Evolutionary conservation across 2,888 invertebrate species (phyloP).

Genomic region (Ectemnius lituratus): DNA sequence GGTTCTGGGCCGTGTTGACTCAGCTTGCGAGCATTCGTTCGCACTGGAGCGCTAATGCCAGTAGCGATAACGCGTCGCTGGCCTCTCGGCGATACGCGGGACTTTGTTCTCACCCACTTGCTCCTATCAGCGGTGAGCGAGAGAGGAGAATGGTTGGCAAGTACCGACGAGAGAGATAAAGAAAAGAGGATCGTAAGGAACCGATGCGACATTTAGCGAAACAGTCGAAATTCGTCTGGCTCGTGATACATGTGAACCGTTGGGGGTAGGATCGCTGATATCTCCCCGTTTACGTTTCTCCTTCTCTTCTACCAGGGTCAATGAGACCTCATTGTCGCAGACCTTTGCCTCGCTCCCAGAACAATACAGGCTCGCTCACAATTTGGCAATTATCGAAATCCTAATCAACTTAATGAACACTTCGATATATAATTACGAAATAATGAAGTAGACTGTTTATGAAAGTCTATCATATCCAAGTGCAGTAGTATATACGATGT

Average conservation of each 20-base stretch:
- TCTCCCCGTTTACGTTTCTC: slow-evolving; percentile 21
- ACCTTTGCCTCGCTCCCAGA: slow-evolving; percentile 8
- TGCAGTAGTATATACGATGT: too few relatives aligned
- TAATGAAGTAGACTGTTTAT: too few relatives aligned
- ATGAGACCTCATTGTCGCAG: slow-evolving; percentile 4
- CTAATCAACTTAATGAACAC: too few relatives aligned
- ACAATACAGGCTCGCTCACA: neutral
- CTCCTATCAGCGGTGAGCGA: slow-evolving; percentile 15
- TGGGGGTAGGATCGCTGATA: slow-evolving; percentile 39
- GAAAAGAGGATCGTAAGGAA: neutral
- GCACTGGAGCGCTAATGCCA: slow-evolving; percentile 49
- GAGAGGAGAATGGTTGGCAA: neutral
- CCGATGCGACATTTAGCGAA: neutral
- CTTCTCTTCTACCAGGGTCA: neutral
- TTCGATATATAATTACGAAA: too few relatives aligned
- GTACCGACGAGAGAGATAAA: slow-evolving; percentile 1
- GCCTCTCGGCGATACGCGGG: slow-evolving; percentile 44
- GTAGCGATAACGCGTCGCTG: slow-evolving; percentile 41
- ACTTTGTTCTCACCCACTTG: slow-evolving; percentile 52
- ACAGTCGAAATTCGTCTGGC: neutral
- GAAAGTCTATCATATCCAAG: too few relatives aligned
- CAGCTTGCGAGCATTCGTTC: slow-evolving; percentile 46
- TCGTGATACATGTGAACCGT: neutral
- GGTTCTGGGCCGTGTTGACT: slow-evolving; percentile 46
- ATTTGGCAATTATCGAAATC: too few relatives aligned